A percentile compares a stretch with the other conserved stretches of the same genome.
Conservation (phyloP, 1,140 invertebrate species). For the Zelostemma sp. region DNA sequence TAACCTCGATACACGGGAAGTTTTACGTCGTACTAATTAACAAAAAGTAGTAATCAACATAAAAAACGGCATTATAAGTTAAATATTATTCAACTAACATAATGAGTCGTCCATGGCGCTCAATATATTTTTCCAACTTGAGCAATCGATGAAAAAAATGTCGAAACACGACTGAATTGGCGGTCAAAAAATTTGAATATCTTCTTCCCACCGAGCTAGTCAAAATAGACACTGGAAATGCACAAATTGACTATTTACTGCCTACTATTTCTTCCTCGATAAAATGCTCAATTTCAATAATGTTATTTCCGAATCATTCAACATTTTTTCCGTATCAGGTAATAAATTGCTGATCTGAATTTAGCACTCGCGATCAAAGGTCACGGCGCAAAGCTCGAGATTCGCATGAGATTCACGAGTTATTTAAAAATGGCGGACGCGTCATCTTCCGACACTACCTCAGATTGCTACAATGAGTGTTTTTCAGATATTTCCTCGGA, state of each 20-base stretch:
- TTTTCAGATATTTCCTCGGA: slow-evolving; percentile 66
- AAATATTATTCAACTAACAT: neutral
- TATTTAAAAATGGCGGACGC: slow-evolving; percentile 71
- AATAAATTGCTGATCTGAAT: no score
- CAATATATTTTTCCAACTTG: neutral
- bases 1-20: neutral
- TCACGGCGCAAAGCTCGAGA: neutral
- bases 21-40: neutral
- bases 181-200: no score
- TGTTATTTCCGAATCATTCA: no score
- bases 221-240: no score
- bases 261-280: no score
- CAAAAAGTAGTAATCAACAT: neutral
- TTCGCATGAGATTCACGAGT: slow-evolving; percentile 43
- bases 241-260: no score
- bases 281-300: no score
- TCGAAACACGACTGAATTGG: no score
- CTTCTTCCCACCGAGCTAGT: no score
- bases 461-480: slow-evolving; percentile 65
- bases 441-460: slow-evolving; percentile 70
- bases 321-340: no score
- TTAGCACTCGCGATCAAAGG: neutral
- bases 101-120: neutral
- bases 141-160: no score
- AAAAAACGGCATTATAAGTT: neutral